Conservation (phyloP, 2,113 vertebrate species). For the Acanthisitta chloris region DNA sequence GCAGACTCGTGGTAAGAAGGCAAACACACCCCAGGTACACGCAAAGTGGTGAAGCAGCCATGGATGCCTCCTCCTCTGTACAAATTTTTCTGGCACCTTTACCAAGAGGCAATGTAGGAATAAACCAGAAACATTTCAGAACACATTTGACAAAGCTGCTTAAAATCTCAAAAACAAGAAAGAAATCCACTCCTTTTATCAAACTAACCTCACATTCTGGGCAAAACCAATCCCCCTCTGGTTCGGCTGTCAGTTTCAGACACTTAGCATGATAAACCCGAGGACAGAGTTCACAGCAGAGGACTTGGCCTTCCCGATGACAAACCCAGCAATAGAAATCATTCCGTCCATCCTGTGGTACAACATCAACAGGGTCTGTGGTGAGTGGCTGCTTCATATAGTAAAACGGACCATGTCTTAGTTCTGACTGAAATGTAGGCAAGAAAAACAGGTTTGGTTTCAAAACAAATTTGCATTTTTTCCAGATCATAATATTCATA, state of each 20-base stretch:
- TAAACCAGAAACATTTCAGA: neutral
- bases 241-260: conserved; percentile 99
- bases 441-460: conserved; percentile 98
- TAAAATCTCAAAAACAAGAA: neutral
- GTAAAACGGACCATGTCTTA: conserved; percentile 99
- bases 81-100: neutral
- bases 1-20: neutral
- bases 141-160: neutral
- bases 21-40: neutral
- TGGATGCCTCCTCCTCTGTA: neutral
- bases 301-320: conserved; percentile 99
- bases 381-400: conserved; percentile 99
- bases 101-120: neutral
- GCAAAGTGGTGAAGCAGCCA: neutral
- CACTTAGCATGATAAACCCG: conserved; percentile 99
- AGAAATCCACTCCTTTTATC: neutral
- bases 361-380: conserved; percentile 99
- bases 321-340: conserved; percentile 99
- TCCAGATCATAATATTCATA: conserved; percentile 62
- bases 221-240: conserved; percentile 99
- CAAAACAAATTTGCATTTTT: conserved; percentile 86
- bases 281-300: conserved; percentile 99
- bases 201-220: conserved; percentile 99
- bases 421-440: conserved; percentile 99
- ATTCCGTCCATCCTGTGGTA: conserved; percentile 99